Percentiles rank a stretch among this genome's conserved stretches.
phyloP scores from a whole-genome alignment of 2,888 invertebrate genomes.

The Glaucopsyche alexis region DNA sequence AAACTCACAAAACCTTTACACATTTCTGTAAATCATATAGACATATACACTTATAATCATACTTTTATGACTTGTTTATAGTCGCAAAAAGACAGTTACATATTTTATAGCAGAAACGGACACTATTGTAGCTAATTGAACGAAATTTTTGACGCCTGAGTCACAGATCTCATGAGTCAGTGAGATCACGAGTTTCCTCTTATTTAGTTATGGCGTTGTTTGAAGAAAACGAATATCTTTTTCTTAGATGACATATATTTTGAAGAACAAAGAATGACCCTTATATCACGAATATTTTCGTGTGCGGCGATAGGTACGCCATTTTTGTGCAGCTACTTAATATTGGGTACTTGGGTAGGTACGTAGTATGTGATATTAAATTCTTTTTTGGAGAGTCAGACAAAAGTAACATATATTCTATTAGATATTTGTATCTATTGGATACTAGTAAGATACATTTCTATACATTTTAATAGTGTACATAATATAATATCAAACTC shows the following conservation, averaged over 20 bases:
- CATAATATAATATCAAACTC: too few species aligned
- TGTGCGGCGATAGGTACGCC: neutral
- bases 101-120: constrained; percentile 33
- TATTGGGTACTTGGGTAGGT: too few species aligned
- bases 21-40: too few species aligned
- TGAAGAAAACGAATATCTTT: neutral
- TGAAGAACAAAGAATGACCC: neutral
- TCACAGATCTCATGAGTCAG: constrained; percentile 72
- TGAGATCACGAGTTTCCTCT: constrained; percentile 53
- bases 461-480: too few species aligned
- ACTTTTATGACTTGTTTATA: constrained; percentile 23
- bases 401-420: too few species aligned
- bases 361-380: neutral
- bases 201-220: neutral
- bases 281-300: neutral
- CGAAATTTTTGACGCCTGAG: constrained; percentile 73
- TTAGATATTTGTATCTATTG: too few species aligned
- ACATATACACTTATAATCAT: too few species aligned
- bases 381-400: neutral
- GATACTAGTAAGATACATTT: too few species aligned
- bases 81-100: constrained; percentile 33
- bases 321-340: neutral
- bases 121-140: constrained; percentile 55
- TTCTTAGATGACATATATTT: neutral
- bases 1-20: too few species aligned